phyloP scores from a whole-genome alignment of 1,140 invertebrate species.

The Metaphire vulgaris region DNA sequence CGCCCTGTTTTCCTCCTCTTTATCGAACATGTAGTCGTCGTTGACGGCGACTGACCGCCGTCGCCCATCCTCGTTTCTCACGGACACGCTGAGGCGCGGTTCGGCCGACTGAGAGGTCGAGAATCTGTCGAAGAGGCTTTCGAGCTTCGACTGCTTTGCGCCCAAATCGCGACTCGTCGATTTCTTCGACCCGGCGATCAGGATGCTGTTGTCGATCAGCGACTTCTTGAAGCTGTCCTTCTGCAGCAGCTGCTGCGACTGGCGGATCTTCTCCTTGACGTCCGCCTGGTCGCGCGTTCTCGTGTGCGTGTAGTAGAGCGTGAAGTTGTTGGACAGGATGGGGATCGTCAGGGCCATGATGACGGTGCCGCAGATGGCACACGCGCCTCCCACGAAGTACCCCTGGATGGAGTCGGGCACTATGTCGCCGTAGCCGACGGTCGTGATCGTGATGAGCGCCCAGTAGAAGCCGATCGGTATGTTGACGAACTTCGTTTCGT shows the following conservation, averaged over 20 bases:
- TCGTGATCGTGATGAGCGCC: slow-evolving; percentile 94
- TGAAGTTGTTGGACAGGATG: slow-evolving; percentile 51
- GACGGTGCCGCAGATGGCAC: slow-evolving; percentile 88
- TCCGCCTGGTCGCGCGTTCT: slow-evolving; percentile 32
- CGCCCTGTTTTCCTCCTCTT: too few relatives aligned
- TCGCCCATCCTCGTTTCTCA: too few relatives aligned
- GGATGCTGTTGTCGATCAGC: neutral
- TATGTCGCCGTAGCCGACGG: slow-evolving; percentile 94
- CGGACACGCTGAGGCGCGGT: too few relatives aligned
- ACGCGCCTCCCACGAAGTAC: slow-evolving; percentile 92
- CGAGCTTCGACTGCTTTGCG: too few relatives aligned
- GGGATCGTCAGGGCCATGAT: slow-evolving; percentile 82
- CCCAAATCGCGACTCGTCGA: too few relatives aligned
- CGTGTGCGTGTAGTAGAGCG: slow-evolving; percentile 51
- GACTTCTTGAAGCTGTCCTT: neutral
- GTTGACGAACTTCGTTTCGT: slow-evolving; percentile 73
- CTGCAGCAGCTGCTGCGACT: neutral
- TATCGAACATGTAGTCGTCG: too few relatives aligned
- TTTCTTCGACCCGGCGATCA: too few relatives aligned
- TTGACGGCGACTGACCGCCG: too few relatives aligned
- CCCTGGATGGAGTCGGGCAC: slow-evolving; percentile 57
- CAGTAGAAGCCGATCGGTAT: slow-evolving; percentile 98
- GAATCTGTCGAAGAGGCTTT: too few relatives aligned
- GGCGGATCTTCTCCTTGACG: slow-evolving; percentile 21
- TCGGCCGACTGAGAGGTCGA: too few relatives aligned